phyloP scores from a whole-genome alignment of 2,797 vertebrate genomes.

The Sebastes matsubarae region DNA sequence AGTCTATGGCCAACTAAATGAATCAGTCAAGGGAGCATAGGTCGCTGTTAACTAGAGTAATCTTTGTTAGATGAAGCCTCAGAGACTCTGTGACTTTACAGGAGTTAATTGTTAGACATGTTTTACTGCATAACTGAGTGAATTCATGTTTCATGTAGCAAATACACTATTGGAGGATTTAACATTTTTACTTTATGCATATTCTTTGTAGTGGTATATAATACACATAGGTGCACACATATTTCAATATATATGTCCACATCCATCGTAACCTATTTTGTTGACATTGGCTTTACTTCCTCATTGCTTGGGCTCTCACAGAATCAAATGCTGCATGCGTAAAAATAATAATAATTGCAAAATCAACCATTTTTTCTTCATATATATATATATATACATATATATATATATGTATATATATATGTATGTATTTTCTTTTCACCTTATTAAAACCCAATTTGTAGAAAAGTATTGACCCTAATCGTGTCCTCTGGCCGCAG shows the following conservation, averaged over 20 bases:
- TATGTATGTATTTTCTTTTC: no score
- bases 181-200: neutral
- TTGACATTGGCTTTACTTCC: accelerated
- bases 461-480: neutral
- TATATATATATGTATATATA: no score
- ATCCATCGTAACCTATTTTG: neutral
- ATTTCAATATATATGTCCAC: neutral
- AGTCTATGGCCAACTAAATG: slow-evolving; percentile 47
- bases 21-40: slow-evolving; percentile 31
- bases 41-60: slow-evolving; percentile 48
- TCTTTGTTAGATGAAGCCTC: slow-evolving; percentile 37
- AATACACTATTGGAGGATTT: neutral
- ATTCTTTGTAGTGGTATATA: neutral
- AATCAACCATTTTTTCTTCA: no score
- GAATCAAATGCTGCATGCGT: no score
- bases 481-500: accelerated
- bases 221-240: neutral
- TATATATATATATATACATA: no score
- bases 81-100: slow-evolving; percentile 11
- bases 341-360: no score
- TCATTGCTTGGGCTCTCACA: no score
- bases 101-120: neutral
- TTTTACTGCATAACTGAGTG: neutral
- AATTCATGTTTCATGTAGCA: neutral
- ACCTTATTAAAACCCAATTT: neutral